Conservation (phyloP, 2,113 vertebrate genomes). For the Leptobrachium ailaonicum region DNA sequence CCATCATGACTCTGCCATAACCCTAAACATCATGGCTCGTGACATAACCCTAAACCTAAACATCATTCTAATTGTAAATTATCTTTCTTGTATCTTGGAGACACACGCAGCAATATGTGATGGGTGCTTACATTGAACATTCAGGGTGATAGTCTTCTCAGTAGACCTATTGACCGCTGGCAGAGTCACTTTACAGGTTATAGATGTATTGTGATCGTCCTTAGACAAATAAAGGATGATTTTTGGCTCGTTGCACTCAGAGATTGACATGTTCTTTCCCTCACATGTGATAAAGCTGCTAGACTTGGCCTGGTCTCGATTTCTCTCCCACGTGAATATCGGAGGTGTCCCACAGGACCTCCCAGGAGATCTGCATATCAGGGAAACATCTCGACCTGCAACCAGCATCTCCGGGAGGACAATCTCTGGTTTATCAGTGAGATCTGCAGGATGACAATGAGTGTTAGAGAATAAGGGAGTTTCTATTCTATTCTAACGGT, state of each 20-base stretch:
- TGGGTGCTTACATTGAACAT: not conserved
- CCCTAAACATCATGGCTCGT: too few species aligned
- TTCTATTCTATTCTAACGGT: too few species aligned
- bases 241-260: not conserved
- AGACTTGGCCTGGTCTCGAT: not conserved
- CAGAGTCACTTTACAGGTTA: not conserved
- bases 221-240: not conserved
- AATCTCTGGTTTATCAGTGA: not conserved
- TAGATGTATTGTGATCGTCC: not conserved
- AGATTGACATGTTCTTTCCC: not conserved
- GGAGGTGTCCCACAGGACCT: not conserved
- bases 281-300: not conserved
- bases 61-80: too few species aligned
- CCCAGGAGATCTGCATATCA: not conserved
- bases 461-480: too few species aligned
- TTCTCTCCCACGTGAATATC: not conserved
- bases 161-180: not conserved
- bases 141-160: not conserved
- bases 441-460: not conserved
- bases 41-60: too few species aligned
- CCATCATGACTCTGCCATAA: too few species aligned
- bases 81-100: too few species aligned
- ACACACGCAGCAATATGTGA: not conserved
- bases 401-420: not conserved
- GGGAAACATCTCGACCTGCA: not conserved